Base-by-base conservation (phyloP, 64 coral and sea anemone species). In the Anthopleura sola region DNA sequence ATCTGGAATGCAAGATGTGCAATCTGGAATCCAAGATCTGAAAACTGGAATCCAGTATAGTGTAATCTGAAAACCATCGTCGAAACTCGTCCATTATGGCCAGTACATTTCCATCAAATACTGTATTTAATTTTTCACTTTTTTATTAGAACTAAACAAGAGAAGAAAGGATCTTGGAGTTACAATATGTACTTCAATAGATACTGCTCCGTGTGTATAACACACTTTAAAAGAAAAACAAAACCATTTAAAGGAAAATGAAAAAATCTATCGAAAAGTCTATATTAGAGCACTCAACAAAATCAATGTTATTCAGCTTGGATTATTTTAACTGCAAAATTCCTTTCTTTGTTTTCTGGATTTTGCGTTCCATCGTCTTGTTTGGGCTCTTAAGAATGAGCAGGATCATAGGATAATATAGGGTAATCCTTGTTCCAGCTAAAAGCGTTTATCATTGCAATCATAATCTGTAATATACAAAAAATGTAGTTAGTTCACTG, bases 61-160 rank as follows among this genome's bases (percentile, higher is more conserved):
- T 48, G 11, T 48, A 48, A 48, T 48, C 46, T 48, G 46, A 48
- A 3, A 48, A 11, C 50, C 16, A 12, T 44, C 40, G 40, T 44
- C 40, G 40, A 2, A 44, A 44, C 40, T 8, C 40, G 4, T 0
- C 9, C 9, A 44, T 44, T 8, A 44, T 44, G 2, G 2, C 40
- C 40, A 3, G 40, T 3, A 44, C 40, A 53, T 53, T 17, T 53
- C 6, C 50, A 53, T 12, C 50, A 53, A 53, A 53, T 53, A 53
- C 50, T 53, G 0, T 14, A 7, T 13, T 53, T 14, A 53, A 53
- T 13, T 53, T 13, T 53, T 13, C 16, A 15, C 0, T 53, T n/a
- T 62, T 62, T 62, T 62, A 62, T 62, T 62, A 62, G 58, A 62
- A 62, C 58, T 62, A 62, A 62, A 62, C 58, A 62, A 62, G 58